These are phyloP conservation scores for Nebria ingens DNA, from an alignment of 1,140 invertebrate genomes.

Conservation along the genomic window DNA sequence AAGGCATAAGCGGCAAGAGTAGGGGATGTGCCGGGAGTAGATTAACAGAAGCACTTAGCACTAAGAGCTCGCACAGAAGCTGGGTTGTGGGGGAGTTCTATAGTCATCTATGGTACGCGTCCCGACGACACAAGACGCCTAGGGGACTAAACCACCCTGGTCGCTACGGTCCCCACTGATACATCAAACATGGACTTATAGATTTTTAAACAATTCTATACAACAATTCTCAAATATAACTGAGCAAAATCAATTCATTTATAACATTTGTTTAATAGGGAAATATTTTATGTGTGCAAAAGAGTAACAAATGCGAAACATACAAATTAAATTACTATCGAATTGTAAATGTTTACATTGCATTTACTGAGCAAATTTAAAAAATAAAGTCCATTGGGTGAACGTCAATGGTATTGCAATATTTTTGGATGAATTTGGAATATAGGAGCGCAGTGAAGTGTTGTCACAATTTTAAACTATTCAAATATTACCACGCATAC, in stretches of 20 bases:
- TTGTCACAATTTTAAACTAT: not conserved
- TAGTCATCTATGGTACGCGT: no score
- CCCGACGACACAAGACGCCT: slow-evolving; percentile 10
- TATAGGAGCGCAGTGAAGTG: not conserved
- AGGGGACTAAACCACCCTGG: not conserved
- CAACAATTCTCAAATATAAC: not conserved
- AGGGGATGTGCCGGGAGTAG: no score
- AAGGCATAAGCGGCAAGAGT: no score
- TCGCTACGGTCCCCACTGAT: no score
- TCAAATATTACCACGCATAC: not conserved
- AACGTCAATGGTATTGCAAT: not conserved
- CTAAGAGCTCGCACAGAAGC: slow-evolving; percentile 23
- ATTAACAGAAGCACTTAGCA: slow-evolving; percentile 27
- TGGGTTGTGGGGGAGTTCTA: slow-evolving; percentile 4
- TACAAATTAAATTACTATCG: not conserved
- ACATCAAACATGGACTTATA: no score
- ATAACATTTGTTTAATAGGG: not conserved
- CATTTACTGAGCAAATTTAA: not conserved
- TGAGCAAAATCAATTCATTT: not conserved
- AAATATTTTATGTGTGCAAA: not conserved
- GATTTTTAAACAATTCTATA: not conserved
- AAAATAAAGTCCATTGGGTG: no score
- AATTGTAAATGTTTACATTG: no score
- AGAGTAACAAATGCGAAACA: not conserved
- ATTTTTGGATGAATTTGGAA: not conserved